Evolutionary conservation across 2,113 vertebrate genomes (phyloP), one percentile per base, ranked within the genome.

Genomic region (Symphodus melops): DNA sequence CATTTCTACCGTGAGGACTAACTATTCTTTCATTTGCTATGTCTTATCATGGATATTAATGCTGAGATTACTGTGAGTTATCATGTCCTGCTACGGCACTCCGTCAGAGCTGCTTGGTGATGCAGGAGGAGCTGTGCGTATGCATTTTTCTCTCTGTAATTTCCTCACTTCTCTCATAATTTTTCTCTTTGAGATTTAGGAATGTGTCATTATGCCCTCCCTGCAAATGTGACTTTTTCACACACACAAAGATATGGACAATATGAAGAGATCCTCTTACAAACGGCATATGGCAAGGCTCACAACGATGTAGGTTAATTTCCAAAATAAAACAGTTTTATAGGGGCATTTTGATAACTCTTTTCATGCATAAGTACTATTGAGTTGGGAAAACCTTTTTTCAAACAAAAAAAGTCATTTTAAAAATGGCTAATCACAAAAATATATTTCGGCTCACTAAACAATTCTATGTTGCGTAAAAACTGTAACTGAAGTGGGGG

Each of bases 41-140:
- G 51, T 72, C 62, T 88, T 64, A 83, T 89, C 75, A 67, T 71
- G 75, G 81, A 81, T 77, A 87, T 88, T 87, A 87, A 92, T 90
- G 76, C 80, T 63, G 75, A 79, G 51, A 90, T 92, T 85, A 77
- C 68, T 33, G 60, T 42, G 64, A 79, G 62, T 76, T 67, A 91
- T 81, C 79, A 48, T 65, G 53, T 44, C 69, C 23, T 76, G 74
- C 72, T 86, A 25, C 82, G 25, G 21, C 72, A 61, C 83, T 79
- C 67, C 10, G 54, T 72, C 80, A 89, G 67, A 79, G 71, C 65
- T 75, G 57, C 62, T 85, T 73, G 75, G 56, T 60, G 77, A 41
- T 66, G 85, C 71, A 77, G 74, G 70, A 79, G 54, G 79, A 90
- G 83, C 81, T 89, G 83, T 92, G 85, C 74, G 76, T 88, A 19